These are phyloP conservation scores for Andinoacara biseriatus DNA, from an alignment of 2,113 vertebrate species.

Conservation along the genomic window DNA sequence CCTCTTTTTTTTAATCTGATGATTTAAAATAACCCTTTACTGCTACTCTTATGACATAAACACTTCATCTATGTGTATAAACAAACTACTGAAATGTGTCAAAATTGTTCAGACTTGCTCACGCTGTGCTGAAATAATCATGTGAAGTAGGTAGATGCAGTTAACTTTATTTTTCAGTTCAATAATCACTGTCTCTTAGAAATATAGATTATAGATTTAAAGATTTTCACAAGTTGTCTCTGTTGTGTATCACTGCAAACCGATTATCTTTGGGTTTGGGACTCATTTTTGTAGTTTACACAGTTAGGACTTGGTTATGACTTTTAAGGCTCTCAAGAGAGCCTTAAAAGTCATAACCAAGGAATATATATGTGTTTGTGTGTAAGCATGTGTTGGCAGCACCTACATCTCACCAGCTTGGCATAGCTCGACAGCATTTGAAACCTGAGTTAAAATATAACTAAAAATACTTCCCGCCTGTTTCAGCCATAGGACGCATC, in stretches of 20 bases:
- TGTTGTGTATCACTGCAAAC: not conserved
- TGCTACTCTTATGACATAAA: not conserved
- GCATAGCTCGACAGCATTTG: not conserved
- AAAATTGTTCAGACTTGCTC: not conserved
- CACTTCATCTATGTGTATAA: not conserved
- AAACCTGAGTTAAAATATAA: conserved; percentile 19
- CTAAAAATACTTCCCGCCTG: conserved; percentile 53
- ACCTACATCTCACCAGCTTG: not conserved
- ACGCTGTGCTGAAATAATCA: not conserved
- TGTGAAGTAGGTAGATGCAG: not conserved
- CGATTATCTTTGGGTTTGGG: not conserved
- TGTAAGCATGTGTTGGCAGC: conserved; percentile 14
- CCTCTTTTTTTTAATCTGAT: not conserved
- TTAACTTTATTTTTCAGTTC: not conserved
- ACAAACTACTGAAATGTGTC: not conserved
- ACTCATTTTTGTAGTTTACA: not conserved
- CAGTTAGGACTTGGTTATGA: not conserved
- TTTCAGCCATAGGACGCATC: conserved; percentile 11
- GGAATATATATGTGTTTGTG: not conserved
- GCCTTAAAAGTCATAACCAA: not conserved
- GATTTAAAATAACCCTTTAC: not conserved
- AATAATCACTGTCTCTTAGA: not conserved
- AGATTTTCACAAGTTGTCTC: not conserved
- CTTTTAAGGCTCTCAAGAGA: not conserved
- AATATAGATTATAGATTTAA: too few species aligned